Percentiles rank a stretch among this genome's conserved stretches.
phyloP scores from a whole-genome alignment of 2,113 vertebrate species.

The Erythrocercus mccallii region DNA sequence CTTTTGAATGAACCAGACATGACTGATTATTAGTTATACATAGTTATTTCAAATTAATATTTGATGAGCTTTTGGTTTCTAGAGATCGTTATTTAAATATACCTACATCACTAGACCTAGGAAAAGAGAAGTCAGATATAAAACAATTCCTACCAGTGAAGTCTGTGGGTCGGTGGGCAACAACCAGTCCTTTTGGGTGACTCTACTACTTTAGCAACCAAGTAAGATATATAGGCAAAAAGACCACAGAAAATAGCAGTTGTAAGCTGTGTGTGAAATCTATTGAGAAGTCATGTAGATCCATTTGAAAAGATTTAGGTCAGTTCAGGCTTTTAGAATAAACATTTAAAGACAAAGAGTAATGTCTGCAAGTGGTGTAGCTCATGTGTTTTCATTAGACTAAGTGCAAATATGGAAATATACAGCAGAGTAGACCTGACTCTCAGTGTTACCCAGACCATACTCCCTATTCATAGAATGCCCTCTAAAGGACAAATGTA shows the following conservation, averaged over 20 bases:
- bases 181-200: neutral
- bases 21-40: neutral
- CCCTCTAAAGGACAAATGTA: neutral
- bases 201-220: neutral
- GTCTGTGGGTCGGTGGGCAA: neutral
- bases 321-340: neutral
- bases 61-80: neutral
- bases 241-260: neutral
- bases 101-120: rapidly evolving
- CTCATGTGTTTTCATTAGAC: neutral
- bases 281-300: neutral
- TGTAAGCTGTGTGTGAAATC: neutral
- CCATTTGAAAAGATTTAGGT: neutral
- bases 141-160: neutral
- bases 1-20: neutral
- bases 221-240: neutral
- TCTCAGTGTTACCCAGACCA: neutral
- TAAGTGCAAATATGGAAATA: neutral
- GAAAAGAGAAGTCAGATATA: neutral
- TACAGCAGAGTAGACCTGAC: neutral
- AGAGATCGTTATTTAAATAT: neutral
- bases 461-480: conserved; percentile 7
- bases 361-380: neutral
- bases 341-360: neutral
- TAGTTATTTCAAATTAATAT: neutral